A percentile compares a stretch with the other conserved stretches of the same genome.
Conservation (phyloP, 2,113 vertebrate species). For the Heloderma charlesbogerti region DNA sequence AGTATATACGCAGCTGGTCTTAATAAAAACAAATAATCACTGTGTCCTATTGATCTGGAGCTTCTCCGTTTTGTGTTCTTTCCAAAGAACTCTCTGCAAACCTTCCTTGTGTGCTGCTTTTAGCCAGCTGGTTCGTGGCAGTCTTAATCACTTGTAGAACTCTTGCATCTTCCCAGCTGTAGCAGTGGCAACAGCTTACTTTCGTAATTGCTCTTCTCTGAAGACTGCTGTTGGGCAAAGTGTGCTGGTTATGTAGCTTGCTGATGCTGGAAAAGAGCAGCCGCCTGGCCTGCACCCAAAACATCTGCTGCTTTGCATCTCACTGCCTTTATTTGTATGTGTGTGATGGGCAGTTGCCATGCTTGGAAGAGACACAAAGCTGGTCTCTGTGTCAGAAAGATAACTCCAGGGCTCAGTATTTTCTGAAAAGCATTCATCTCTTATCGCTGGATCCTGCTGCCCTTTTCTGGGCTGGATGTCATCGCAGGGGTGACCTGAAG, state of each 20-base stretch:
- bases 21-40: not conserved
- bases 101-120: not conserved
- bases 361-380: constrained; percentile 39
- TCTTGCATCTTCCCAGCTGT: fast-evolving
- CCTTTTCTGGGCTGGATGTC: constrained; percentile 39
- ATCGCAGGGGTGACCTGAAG: constrained; percentile 49
- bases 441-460: constrained; percentile 30
- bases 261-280: constrained; percentile 36
- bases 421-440: constrained; percentile 44
- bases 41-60: not conserved
- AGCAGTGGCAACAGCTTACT: not conserved
- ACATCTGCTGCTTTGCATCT: constrained; percentile 22
- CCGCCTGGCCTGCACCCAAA: not conserved
- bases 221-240: not conserved
- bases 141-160: not conserved
- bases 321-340: constrained; percentile 6
- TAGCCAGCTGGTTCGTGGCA: not conserved
- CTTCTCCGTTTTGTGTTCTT: not conserved
- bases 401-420: constrained; percentile 26
- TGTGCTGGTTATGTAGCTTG: not conserved
- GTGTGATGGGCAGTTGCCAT: constrained; percentile 26
- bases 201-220: constrained; percentile 6
- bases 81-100: not conserved
- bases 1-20: not conserved
- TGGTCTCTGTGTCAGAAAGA: constrained; percentile 1